Percentiles rank a stretch among this genome's conserved stretches.
These are phyloP conservation scores for Rambutsinella grinnellia DNA, from an alignment of 2,888 invertebrate species.

Conservation along the genomic window DNA sequence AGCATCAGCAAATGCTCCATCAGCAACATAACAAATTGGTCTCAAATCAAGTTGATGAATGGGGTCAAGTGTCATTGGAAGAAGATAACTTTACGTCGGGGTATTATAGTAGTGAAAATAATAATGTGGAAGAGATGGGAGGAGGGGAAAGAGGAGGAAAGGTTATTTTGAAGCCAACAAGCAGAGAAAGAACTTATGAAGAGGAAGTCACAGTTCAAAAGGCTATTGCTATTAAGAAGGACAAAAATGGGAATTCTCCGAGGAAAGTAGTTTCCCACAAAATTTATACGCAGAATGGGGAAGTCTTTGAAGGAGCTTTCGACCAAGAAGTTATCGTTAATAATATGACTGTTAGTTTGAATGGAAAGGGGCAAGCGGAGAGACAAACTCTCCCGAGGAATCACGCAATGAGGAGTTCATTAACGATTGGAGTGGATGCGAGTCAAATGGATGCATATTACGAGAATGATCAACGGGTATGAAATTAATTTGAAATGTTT, in stretches of 20 bases:
- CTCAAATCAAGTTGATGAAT: neutral
- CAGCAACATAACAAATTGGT: constrained; percentile 8
- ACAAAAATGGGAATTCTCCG: constrained; percentile 16
- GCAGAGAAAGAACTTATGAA: constrained; percentile 35
- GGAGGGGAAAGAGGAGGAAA: neutral
- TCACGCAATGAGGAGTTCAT: constrained; percentile 62
- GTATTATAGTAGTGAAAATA: constrained; percentile 79
- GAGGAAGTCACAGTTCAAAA: constrained; percentile 42
- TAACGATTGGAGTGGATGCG: constrained; percentile 59
- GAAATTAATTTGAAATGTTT: constrained; percentile 4
- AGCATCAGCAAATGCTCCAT: constrained; percentile 23
- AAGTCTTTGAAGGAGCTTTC: constrained; percentile 24
- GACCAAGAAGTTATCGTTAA: constrained; percentile 18
- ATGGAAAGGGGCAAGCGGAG: neutral
- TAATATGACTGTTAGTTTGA: constrained; percentile 12
- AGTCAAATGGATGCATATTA: constrained; percentile 41
- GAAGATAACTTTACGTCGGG: constrained; percentile 78
- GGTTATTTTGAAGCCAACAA: constrained; percentile 34
- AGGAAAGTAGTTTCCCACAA: constrained; percentile 47
- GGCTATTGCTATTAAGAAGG: constrained; percentile 16
- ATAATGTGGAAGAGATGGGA: constrained; percentile 21
- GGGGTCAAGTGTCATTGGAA: constrained; percentile 6
- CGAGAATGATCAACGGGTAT: constrained; percentile 56
- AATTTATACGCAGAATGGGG: constrained; percentile 41
- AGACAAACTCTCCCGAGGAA: constrained; percentile 29